Evolutionary conservation across 2,888 invertebrate species (phyloP), one percentile per base, ranked within the genome.

Genomic region (Troides helena): DNA sequence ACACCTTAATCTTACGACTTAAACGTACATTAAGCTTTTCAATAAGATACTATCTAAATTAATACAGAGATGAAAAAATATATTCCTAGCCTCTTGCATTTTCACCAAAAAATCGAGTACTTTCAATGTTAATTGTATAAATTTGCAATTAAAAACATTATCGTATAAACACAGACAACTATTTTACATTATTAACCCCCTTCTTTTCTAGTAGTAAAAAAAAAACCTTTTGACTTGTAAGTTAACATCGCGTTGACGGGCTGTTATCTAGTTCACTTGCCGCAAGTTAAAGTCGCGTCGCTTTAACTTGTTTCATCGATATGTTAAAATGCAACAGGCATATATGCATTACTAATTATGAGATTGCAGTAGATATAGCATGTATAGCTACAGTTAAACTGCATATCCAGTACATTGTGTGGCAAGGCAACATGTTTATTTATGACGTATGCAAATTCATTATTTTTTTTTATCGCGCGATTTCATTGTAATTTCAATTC

Each of bases 321-420:
- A 74, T 74, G 76, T 77, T 77, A 80, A 80, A 78, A 80, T 75
- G 74, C 78, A 77, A 75, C 77, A 72, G 72, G 72, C 74, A 64
- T 74, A 75, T 74, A 74, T 74, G 76, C 81, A 80, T 78, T 81
- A 80, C 78, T 78, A 80, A 78, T 77, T 76, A 74, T 76, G 71
- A 74, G 74, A 78, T 77, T 75, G 69, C 67, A 66, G 71, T 43
- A 68, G 70, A 70, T 66, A 66, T 59, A 39, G 58, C 14, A 8
- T 56, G 50, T 50, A 57, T 69, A 53, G 58, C 60, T 68, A 62
- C 21, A 21, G 39, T n/a, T 36, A 21, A 36, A 58, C 63, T 64
- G 58, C 63, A 50, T 63, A 61, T 62, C 57, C 58, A 50, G 50
- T 50, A 36, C 21, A 58, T 50, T 70, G 69, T 69, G 62, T 53